Base-by-base conservation (phyloP, 1,140 invertebrate species). In the Eumeta japonica region DNA sequence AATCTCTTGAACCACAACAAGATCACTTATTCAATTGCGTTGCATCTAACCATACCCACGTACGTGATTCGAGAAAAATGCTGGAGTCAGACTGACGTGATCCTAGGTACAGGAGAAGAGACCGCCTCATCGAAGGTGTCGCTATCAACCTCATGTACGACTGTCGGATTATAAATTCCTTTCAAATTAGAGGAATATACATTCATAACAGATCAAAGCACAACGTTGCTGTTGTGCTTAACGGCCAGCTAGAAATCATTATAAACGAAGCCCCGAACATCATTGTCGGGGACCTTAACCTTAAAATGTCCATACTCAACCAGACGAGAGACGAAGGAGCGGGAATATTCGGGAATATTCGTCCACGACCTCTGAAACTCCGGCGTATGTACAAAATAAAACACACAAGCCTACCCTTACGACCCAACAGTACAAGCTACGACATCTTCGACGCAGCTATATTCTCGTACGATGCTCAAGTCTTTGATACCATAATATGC, bases 381-480 rank as follows among this genome's bases (percentile, higher is more conserved):
- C 14, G 14, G 19, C 15, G 37, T 11, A 13, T 18, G 2, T 17
- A 16, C 13, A 20, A 2, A 10, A 13, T 39, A 15, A 29, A 10
- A 14, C 37, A 39, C 16, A 27, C 30, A 4, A 16, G 12, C 11
- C 5, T 16, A 14, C 37, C 37, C n/a, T 39, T 30, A 9, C 16
- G 37, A n/a, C 37, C 29, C 11, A 18, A 12, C 11, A 17, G 27
- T 12, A 4, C 5, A 16, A 20, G 37, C 10, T n/a, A 39, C 19
- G 30, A 19, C 9, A 39, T 39, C 10, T 19, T 39, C 5, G 37
- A 39, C 13, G 17, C 33, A 11, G 37, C 37, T 30, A 13, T 39
- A 16, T 10, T 39, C 16, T 32, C 37, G 1, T 9, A 16, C 2
- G 20, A 27, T 2, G 20, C 16, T 1, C 16, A 15, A 29, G 3